A percentile compares a stretch with the other conserved stretches of the same genome.
Evolutionary conservation across 2,888 invertebrate species (phyloP).

Genomic region (Campoplex capitator): DNA sequence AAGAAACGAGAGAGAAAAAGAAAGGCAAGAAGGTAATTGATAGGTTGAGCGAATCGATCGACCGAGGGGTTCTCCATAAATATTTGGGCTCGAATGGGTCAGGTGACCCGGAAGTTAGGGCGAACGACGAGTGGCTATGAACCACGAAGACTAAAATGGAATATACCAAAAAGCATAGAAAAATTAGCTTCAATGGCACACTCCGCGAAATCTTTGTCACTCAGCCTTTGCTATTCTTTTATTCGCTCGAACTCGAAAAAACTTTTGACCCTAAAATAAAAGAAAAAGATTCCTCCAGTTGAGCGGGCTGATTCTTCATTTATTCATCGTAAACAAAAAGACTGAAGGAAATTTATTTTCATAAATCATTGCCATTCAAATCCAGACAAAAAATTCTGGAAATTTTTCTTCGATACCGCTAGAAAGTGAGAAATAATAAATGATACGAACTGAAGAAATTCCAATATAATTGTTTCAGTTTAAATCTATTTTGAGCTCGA

Average conservation of each 20-base stretch:
- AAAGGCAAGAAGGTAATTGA: conserved; percentile 63
- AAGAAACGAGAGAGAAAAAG: conserved; percentile 24
- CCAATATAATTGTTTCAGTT: no score
- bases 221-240: background rate
- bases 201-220: background rate
- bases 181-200: background rate
- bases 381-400: no score
- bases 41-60: conserved; percentile 67
- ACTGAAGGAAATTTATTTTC: no score
- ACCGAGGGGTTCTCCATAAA: conserved; percentile 56
- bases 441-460: no score
- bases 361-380: no score
- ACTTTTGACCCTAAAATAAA: background rate
- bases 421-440: no score
- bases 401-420: no score
- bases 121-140: background rate
- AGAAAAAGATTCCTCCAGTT: background rate
- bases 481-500: no score
- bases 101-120: conserved; percentile 55
- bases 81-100: conserved; percentile 65
- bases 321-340: no score
- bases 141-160: background rate
- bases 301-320: no score
- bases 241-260: background rate
- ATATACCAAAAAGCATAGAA: background rate